Conservation (phyloP, 1,140 invertebrate genomes). For the Branchinecta lindahli region DNA sequence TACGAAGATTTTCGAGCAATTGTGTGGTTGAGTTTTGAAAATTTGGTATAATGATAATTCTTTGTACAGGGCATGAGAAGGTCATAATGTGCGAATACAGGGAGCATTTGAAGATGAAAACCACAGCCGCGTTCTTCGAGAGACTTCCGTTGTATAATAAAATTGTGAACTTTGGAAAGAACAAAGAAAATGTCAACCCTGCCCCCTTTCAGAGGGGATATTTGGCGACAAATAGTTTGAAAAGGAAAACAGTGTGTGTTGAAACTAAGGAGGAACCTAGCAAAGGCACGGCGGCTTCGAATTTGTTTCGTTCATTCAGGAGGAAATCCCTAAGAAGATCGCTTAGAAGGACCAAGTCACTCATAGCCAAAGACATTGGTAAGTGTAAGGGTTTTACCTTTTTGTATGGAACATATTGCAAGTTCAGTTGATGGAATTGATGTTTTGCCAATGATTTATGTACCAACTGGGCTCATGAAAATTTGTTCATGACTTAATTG, state of each 20-base stretch:
- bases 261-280: slow-evolving; percentile 1
- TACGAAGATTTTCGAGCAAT: no score
- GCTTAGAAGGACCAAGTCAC: slow-evolving; percentile 22
- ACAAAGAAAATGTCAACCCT: not conserved
- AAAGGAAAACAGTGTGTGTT: not conserved
- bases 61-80: not conserved
- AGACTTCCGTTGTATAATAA: not conserved
- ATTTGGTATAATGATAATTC: not conserved
- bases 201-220: not conserved
- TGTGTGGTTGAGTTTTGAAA: no score
- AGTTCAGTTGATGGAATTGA: no score
- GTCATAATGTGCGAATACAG: not conserved
- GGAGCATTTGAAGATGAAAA: not conserved
- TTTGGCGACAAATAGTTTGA: not conserved
- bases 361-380: slow-evolving; percentile 17
- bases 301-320: slow-evolving; percentile 19
- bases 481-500: no score
- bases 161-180: not conserved
- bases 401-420: no score
- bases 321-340: slow-evolving; percentile 20
- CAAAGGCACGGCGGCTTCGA: slow-evolving; percentile 16
- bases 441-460: no score
- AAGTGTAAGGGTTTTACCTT: not conserved
- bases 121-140: not conserved
- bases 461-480: no score